Evolutionary conservation across 2,888 invertebrate genomes (phyloP).

Genomic region (Lasioglossum lativentre): DNA sequence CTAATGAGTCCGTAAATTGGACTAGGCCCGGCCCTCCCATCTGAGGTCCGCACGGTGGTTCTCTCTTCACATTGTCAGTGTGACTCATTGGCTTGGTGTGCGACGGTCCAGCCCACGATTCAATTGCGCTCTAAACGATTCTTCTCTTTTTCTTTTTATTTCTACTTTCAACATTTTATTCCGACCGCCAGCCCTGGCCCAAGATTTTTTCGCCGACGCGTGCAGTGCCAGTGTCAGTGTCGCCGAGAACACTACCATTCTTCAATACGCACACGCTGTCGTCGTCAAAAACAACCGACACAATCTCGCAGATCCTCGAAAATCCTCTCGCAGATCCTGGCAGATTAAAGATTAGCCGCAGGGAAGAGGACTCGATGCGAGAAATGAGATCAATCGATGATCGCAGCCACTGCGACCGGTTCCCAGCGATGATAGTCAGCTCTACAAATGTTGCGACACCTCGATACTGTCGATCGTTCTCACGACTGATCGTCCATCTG

Average conservation of each 20-base stretch:
- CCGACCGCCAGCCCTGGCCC: neutral
- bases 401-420: neutral
- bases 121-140: conserved; percentile 34
- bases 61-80: conserved; percentile 73
- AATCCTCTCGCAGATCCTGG: neutral
- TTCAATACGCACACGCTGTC: neutral
- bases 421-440: neutral
- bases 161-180: conserved; percentile 27
- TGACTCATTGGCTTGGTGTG: conserved; percentile 71
- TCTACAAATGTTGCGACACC: neutral
- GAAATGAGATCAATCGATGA: neutral
- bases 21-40: conserved; percentile 74
- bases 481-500: neutral
- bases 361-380: neutral
- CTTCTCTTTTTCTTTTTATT: neutral
- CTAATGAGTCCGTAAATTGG: conserved; percentile 83
- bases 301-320: no score
- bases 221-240: conserved; percentile 50
- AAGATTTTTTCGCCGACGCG: conserved; percentile 20
- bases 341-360: neutral
- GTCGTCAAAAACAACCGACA: neutral
- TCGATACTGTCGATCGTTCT: neutral
- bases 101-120: conserved; percentile 55
- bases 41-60: conserved; percentile 71
- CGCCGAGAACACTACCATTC: neutral